phyloP scores from a whole-genome alignment of 2,113 vertebrate species.

The Pelecanoides urinatrix region DNA sequence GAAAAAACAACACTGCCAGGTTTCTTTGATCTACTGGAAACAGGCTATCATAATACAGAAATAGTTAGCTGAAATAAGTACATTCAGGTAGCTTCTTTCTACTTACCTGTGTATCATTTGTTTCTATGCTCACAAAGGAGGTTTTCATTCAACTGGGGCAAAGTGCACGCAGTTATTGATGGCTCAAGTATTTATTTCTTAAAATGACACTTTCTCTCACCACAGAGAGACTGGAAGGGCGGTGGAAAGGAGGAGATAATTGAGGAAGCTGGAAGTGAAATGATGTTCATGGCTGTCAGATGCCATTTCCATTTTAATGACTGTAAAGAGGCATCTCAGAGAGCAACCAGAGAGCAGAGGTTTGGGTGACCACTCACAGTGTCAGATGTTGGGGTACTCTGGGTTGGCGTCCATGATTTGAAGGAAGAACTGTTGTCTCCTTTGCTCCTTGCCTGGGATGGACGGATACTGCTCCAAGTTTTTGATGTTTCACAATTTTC shows the following conservation, averaged over 20 bases:
- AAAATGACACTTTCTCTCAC: conserved; percentile 32
- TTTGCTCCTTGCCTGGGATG: not conserved
- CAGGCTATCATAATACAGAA: conserved; percentile 48
- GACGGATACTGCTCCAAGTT: not conserved
- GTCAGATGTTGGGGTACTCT: not conserved
- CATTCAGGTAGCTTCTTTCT: conserved; percentile 53
- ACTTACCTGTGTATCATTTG: not conserved
- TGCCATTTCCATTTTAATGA: conserved; percentile 15
- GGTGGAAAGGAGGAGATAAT: not conserved
- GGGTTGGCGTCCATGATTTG: not conserved
- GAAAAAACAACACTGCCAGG: conserved; percentile 33
- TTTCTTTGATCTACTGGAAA: conserved; percentile 69
- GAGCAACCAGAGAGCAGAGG: not conserved
- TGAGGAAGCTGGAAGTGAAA: conserved; percentile 29
- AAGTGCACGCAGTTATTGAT: conserved; percentile 42
- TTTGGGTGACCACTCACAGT: not conserved
- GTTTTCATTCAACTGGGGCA: conserved; percentile 34
- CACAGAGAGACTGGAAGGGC: not conserved
- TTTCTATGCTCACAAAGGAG: not conserved
- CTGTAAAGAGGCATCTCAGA: not conserved
- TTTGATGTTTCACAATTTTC: not conserved
- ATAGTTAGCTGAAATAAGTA: conserved; percentile 54
- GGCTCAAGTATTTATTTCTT: conserved; percentile 54
- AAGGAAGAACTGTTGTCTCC: not conserved
- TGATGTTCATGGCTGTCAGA: not conserved